Percentiles rank a stretch among this genome's conserved stretches.
These are phyloP conservation scores for Gopherus flavomarginatus DNA, from an alignment of 2,113 vertebrate species.

Conservation along the genomic window DNA sequence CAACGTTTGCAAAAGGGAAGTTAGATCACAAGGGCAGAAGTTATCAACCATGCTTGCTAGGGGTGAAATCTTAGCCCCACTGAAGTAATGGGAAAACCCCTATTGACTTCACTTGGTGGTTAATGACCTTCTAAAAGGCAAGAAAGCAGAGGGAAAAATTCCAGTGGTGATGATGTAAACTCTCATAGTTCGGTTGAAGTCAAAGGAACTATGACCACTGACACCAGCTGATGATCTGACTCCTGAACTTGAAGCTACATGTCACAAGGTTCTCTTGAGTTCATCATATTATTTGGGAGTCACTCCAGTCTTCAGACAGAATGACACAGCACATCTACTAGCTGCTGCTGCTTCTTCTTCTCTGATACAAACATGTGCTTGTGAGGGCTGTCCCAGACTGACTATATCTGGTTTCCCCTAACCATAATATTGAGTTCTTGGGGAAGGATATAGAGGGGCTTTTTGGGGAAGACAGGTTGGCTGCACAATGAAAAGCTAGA, in stretches of 20 bases:
- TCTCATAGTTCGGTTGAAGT: neutral
- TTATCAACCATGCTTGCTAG: neutral
- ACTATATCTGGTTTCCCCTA: neutral
- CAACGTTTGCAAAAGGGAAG: neutral
- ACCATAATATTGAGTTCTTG: fast-evolving
- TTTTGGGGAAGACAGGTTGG: neutral
- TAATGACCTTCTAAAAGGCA: neutral
- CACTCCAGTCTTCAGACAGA: neutral
- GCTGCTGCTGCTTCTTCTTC: neutral
- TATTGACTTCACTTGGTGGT: neutral
- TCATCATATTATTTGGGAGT: fast-evolving
- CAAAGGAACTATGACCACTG: neutral
- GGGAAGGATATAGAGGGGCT: neutral
- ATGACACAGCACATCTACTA: neutral
- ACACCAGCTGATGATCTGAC: neutral
- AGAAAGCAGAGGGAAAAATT: neutral
- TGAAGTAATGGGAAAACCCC: neutral
- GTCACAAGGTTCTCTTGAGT: fast-evolving
- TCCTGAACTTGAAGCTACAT: neutral
- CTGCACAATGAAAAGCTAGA: neutral
- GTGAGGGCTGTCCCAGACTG: fast-evolving
- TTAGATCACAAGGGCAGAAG: neutral
- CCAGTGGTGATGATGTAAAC: neutral
- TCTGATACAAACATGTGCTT: fast-evolving
- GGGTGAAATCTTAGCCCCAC: neutral